Conservation (phyloP, 2,888 invertebrate genomes). For the Bruchidius siliquastri region DNA sequence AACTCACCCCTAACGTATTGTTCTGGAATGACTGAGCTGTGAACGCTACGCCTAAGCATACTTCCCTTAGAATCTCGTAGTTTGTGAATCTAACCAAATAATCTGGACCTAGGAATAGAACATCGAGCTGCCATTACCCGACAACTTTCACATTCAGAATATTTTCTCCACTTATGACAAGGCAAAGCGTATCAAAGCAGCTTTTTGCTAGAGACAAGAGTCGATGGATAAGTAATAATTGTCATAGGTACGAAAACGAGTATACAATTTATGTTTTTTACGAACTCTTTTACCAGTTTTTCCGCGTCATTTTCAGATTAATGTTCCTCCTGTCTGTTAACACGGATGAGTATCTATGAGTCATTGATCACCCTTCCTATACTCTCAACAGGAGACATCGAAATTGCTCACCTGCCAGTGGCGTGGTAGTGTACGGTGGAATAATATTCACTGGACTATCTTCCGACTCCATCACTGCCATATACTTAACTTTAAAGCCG, state of each 20-base stretch:
- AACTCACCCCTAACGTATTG: constrained; percentile 43
- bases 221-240: too few species aligned
- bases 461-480: constrained; percentile 47
- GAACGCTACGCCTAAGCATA: constrained; percentile 53
- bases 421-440: constrained; percentile 32
- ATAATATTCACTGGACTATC: constrained; percentile 48
- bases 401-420: constrained; percentile 44
- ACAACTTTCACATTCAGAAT: too few species aligned
- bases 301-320: not conserved
- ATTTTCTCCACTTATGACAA: too few species aligned
- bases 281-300: too few species aligned
- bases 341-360: too few species aligned
- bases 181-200: too few species aligned
- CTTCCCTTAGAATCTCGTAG: constrained; percentile 48
- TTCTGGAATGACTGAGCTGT: constrained; percentile 52
- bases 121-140: not conserved
- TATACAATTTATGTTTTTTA: too few species aligned
- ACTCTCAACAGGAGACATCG: too few species aligned
- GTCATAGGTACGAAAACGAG: too few species aligned
- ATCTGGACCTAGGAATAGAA: constrained; percentile 10
- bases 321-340: too few species aligned
- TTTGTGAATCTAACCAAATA: constrained; percentile 34
- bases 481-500: constrained; percentile 53
- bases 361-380: too few species aligned
- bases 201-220: too few species aligned